These are phyloP conservation scores for Drosophila neocordata DNA, from an alignment of 1,140 invertebrate genomes.

Conservation along the genomic window DNA sequence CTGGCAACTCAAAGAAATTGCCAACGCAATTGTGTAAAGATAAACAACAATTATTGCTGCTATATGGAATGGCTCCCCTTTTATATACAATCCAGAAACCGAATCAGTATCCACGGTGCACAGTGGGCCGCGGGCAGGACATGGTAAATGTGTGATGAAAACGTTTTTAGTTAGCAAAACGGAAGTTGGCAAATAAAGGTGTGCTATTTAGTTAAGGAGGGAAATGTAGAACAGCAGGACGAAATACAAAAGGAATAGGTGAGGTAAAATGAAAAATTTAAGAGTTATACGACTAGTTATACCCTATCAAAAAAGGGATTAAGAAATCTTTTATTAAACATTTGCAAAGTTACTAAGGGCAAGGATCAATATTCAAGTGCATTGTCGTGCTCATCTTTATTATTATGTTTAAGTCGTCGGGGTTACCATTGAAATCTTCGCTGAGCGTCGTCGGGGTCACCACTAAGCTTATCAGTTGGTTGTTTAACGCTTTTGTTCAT, in stretches of 20 bases:
- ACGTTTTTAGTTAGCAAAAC: conserved; percentile 46
- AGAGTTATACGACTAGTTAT: conserved; percentile 7
- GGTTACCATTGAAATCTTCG: not conserved
- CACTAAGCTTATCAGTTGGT: not conserved
- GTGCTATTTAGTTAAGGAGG: conserved; percentile 25
- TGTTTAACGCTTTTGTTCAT: not conserved
- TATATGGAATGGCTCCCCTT: conserved; percentile 24
- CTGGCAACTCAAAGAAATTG: conserved; percentile 68
- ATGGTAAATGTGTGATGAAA: conserved; percentile 70
- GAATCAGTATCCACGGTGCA: not conserved
- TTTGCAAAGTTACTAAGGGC: too few species aligned
- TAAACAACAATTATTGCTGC: conserved; percentile 80
- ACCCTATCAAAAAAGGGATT: conserved; percentile 8
- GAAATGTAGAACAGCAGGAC: conserved; percentile 28
- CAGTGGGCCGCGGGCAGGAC: conserved; percentile 46
- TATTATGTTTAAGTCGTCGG: not conserved
- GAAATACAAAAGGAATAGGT: not conserved
- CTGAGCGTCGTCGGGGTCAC: not conserved
- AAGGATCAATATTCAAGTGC: too few species aligned
- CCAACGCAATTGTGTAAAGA: conserved; percentile 80
- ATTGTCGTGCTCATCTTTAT: too few species aligned
- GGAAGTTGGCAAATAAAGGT: conserved; percentile 68
- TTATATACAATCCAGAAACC: not conserved
- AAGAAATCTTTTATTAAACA: too few species aligned
- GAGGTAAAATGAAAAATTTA: conserved; percentile 20